phyloP scores from a whole-genome alignment of 2,888 invertebrate species.

The Tinea semifulvella region DNA sequence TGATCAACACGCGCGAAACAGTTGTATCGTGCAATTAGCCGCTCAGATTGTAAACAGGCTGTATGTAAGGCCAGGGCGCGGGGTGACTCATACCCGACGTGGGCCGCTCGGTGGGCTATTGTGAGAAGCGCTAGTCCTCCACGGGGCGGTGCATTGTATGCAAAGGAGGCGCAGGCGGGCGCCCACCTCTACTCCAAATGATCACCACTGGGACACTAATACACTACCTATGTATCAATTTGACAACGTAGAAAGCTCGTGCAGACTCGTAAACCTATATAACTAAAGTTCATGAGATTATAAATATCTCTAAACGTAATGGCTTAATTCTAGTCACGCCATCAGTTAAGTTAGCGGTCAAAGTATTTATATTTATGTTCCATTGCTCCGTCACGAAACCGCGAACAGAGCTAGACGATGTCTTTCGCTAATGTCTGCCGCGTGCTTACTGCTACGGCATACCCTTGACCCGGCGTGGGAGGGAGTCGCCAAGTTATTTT shows the following conservation, averaged over 20 bases:
- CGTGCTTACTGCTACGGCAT: conserved; percentile 19
- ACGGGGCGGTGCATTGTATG: conserved; percentile 47
- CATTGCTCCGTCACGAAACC: neutral
- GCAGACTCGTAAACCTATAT: no score
- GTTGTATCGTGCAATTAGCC: conserved; percentile 36
- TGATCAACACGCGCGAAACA: neutral
- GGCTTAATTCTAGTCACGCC: neutral
- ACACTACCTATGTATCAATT: neutral
- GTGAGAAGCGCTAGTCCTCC: conserved; percentile 26
- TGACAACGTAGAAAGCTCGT: no score
- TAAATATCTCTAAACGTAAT: no score
- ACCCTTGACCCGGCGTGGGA: conserved; percentile 53
- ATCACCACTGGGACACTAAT: neutral
- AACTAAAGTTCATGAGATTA: no score
- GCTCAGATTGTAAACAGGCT: conserved; percentile 53
- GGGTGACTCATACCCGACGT: conserved; percentile 59
- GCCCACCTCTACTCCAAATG: conserved; percentile 37
- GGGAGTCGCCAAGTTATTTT: conserved; percentile 41
- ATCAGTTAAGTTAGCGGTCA: conserved; percentile 9
- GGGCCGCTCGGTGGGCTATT: conserved; percentile 36
- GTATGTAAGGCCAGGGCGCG: conserved; percentile 27
- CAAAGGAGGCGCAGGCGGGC: conserved; percentile 56
- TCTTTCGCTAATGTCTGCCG: conserved; percentile 12
- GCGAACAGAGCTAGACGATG: conserved; percentile 5
- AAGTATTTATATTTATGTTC: neutral